These are phyloP conservation scores for Artibeus lituratus DNA, from an alignment of 2,797 vertebrate genomes.

Conservation along the genomic window DNA sequence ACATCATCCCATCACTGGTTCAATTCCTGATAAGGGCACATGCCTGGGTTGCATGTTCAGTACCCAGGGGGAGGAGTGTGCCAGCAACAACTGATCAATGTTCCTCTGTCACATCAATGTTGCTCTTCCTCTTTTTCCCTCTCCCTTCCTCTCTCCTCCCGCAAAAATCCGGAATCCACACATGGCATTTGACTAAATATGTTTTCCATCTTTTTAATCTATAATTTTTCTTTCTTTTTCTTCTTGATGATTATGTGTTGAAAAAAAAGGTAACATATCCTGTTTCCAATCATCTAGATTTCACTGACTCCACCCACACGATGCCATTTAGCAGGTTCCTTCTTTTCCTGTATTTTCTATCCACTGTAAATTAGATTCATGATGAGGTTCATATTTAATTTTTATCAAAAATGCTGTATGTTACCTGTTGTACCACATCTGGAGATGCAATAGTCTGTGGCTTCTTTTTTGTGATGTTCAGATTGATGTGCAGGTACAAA, in stretches of 20 bases:
- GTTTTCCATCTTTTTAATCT: neutral
- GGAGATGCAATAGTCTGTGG: neutral
- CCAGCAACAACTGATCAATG: too few relatives aligned
- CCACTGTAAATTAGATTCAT: neutral
- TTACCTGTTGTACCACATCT: neutral
- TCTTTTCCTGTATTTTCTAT: neutral
- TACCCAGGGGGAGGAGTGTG: too few relatives aligned
- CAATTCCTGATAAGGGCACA: too few relatives aligned
- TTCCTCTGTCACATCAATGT: too few relatives aligned
- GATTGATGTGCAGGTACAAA: neutral
- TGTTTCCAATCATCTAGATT: neutral
- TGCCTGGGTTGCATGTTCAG: too few relatives aligned
- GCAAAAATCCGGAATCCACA: neutral
- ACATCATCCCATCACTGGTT: too few relatives aligned
- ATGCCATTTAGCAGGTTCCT: neutral
- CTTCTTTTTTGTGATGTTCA: neutral
- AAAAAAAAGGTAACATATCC: neutral
- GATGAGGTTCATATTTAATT: neutral
- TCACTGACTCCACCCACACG: neutral
- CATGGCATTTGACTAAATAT: neutral
- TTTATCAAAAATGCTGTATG: neutral
- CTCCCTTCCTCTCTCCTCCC: too few relatives aligned
- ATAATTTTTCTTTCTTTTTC: neutral
- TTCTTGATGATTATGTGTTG: neutral
- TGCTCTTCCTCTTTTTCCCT: too few relatives aligned